Percentiles rank a stretch among this genome's conserved stretches.
Conservation (phyloP, 2,888 invertebrate genomes). For the Sipunculus nudus region DNA sequence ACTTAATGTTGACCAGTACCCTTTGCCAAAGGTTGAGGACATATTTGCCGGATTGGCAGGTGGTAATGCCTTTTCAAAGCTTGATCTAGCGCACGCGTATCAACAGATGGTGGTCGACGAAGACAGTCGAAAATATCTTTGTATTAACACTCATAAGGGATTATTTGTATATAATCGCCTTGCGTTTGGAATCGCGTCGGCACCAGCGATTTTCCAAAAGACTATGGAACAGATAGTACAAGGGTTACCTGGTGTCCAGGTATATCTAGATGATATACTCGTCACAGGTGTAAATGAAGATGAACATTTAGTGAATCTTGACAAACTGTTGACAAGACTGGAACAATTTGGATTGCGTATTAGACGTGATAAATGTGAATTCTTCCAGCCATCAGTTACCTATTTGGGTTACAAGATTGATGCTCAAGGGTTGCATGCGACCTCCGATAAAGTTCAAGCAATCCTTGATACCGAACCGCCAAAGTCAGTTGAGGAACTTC, state of each 20-base stretch:
- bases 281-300: background rate
- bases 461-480: background rate
- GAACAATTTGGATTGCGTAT: background rate
- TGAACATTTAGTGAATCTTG: conserved; percentile 1
- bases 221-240: background rate
- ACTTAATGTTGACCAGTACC: background rate
- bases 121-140: background rate
- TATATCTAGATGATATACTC: conserved; percentile 2
- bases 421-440: background rate
- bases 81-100: background rate
- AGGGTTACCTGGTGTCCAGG: background rate
- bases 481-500: background rate
- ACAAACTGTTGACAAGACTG: background rate
- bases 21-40: background rate
- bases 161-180: background rate
- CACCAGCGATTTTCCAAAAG: background rate
- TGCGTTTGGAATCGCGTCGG: background rate
- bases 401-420: conserved; percentile 2
- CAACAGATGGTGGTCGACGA: background rate
- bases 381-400: background rate
- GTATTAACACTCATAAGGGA: background rate
- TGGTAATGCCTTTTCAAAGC: background rate
- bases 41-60: background rate
- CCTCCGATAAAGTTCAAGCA: background rate
- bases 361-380: background rate